Conservation (phyloP, 1,140 invertebrate genomes). For the Agraylea sexmaculata region DNA sequence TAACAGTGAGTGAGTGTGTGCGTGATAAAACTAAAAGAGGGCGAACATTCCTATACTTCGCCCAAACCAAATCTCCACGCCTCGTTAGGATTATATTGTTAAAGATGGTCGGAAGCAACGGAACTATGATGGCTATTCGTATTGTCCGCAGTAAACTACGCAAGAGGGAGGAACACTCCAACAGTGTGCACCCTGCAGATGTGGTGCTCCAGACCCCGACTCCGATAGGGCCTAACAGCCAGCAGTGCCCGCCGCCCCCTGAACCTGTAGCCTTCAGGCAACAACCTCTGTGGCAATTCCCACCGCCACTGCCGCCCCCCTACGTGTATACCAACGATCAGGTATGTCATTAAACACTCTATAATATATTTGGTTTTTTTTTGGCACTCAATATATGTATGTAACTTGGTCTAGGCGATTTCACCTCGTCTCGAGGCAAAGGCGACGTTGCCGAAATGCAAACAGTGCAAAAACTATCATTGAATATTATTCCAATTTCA, state of each 20-base stretch:
- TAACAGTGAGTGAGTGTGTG: no score
- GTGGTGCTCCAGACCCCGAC: constrained; percentile 46
- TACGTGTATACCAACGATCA: constrained; percentile 68
- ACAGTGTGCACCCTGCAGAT: constrained; percentile 52
- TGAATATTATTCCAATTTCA: no score
- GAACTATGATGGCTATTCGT: constrained; percentile 71
- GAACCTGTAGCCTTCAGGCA: constrained; percentile 45
- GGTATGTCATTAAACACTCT: constrained; percentile 44
- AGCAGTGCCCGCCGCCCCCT: constrained; percentile 21
- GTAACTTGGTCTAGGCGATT: no score
- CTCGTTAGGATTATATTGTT: no score
- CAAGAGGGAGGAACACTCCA: constrained; percentile 64
- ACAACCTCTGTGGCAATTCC: constrained; percentile 66
- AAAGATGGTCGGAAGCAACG: constrained; percentile 65
- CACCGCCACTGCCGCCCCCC: constrained; percentile 58
- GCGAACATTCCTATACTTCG: no score
- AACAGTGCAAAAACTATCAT: no score
- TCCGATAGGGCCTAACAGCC: constrained; percentile 23
- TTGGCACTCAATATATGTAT: background rate
- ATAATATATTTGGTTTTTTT: constrained; percentile 1
- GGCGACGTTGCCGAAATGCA: no score
- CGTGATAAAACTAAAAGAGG: no score
- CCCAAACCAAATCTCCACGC: no score
- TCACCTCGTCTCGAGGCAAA: no score
- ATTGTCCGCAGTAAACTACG: constrained; percentile 78